Percentiles rank a stretch among this genome's conserved stretches.
Conservation (phyloP, 2,113 vertebrate genomes). For the Heterochromis multidens region DNA sequence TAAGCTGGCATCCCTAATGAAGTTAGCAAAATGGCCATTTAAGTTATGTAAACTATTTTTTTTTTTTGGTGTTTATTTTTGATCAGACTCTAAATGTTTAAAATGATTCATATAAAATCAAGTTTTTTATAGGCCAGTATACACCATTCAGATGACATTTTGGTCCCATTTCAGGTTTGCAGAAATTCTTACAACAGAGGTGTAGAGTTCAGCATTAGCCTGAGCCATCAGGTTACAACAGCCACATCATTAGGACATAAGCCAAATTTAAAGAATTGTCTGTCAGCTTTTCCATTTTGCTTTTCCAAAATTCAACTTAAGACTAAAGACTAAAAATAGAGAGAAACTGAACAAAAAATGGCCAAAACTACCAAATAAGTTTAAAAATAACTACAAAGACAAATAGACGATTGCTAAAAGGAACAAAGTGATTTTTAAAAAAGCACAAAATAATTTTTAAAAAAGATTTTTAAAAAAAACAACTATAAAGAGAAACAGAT, state of each 20-base stretch:
- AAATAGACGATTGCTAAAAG: neutral
- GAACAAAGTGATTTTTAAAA: neutral
- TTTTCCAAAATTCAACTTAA: no score
- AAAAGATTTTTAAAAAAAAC: rapidly evolving
- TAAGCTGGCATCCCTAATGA: neutral
- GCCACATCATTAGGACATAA: neutral
- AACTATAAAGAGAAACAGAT: neutral
- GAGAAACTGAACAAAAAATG: neutral
- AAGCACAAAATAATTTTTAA: rapidly evolving
- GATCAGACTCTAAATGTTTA: neutral
- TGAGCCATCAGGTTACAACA: neutral
- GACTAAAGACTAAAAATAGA: neutral
- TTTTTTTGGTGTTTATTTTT: no score
- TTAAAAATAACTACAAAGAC: neutral
- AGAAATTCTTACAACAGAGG: neutral
- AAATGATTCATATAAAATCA: neutral
- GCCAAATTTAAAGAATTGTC: neutral
- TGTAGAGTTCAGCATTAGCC: no score
- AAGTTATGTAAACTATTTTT: neutral
- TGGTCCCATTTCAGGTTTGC: no score
- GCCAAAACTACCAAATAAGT: neutral
- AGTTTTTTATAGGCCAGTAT: rapidly evolving
- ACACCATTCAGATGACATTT: no score
- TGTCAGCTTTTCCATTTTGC: neutral
- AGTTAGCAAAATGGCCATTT: neutral